A percentile compares a stretch with the other conserved stretches of the same genome.
Conservation (phyloP, 2,797 vertebrate species). For the Smutsia temminckii region DNA sequence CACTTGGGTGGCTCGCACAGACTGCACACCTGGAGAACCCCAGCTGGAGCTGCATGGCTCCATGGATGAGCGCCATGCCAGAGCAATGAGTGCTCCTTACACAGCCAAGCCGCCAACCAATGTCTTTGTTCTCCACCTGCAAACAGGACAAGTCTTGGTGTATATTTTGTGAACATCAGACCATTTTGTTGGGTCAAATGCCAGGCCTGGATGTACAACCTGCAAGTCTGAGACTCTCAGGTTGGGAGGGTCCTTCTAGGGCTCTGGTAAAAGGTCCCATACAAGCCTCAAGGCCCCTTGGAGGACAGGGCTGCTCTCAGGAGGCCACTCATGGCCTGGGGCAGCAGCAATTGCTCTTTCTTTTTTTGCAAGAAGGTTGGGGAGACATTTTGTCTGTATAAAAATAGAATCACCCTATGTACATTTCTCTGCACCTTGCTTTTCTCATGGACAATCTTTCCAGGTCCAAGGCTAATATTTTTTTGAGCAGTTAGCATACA, state of each 20-base stretch:
- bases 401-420: neutral
- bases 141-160: neutral
- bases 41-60: accelerated
- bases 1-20: neutral
- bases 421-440: constrained; percentile 1
- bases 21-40: neutral
- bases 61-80: accelerated
- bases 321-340: neutral
- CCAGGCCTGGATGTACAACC: neutral
- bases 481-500: neutral
- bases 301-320: neutral
- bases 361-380: neutral
- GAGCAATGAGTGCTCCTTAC: neutral
- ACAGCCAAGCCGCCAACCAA: neutral
- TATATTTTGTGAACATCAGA: neutral
- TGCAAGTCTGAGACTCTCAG: neutral
- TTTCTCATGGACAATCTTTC: constrained; percentile 10
- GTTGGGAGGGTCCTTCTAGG: neutral
- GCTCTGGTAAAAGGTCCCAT: too few species aligned
- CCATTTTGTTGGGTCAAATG: neutral
- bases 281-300: neutral
- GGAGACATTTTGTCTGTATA: neutral
- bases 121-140: neutral
- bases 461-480: neutral
- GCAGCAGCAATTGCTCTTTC: too few species aligned